phyloP scores from a whole-genome alignment of 2,797 vertebrate species.

The Lindbergichthys nudifrons region DNA sequence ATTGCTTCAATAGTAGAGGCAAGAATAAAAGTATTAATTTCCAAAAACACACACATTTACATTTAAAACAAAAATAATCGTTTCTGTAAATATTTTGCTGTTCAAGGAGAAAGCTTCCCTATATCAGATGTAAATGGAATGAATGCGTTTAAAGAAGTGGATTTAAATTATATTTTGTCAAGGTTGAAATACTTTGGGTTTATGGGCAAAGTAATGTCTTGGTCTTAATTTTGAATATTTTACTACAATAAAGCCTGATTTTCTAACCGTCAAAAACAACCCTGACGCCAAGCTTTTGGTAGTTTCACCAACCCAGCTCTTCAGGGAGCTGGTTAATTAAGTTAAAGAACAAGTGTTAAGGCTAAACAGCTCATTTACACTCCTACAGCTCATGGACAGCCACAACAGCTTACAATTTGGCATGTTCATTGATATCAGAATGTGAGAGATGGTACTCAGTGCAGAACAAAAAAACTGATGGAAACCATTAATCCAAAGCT shows the following conservation, averaged over 20 bases:
- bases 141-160: neutral
- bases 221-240: neutral
- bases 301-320: neutral
- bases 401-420: neutral
- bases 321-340: neutral
- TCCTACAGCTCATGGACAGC: neutral
- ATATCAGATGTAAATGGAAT: neutral
- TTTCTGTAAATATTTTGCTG: neutral
- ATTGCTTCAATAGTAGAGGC: neutral
- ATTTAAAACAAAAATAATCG: neutral
- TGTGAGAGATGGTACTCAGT: neutral
- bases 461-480: neutral
- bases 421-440: neutral
- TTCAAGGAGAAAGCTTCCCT: neutral
- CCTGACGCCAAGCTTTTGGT: neutral
- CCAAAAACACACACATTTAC: neutral
- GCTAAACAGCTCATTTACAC: neutral
- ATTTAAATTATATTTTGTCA: neutral
- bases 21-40: neutral
- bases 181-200: neutral
- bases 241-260: neutral
- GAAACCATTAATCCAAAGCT: conserved; percentile 23
- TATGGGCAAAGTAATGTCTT: neutral
- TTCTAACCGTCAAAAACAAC: neutral
- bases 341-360: neutral